Evolutionary conservation across 1,140 invertebrate genomes (phyloP).

Genomic region (Pomphorhynchus laevis): DNA sequence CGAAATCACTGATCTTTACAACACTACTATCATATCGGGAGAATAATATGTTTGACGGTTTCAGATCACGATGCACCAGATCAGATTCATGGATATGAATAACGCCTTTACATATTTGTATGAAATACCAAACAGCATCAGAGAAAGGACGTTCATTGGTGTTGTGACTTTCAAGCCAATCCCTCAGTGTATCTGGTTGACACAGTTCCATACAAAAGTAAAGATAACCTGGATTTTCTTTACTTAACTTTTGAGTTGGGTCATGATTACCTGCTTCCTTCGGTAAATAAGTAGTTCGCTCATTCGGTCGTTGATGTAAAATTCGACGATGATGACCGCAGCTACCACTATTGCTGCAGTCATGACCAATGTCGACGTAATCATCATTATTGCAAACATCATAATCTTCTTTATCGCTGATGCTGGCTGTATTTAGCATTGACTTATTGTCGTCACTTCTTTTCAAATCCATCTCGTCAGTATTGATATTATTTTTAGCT

Average conservation of each 20-base stretch:
- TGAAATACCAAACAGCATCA: slow-evolving; percentile 35
- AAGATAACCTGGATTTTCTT: slow-evolving; percentile 28
- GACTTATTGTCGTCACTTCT: too few species aligned
- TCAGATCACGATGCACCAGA: slow-evolving; percentile 66
- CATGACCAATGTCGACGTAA: too few species aligned
- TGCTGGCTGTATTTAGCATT: too few species aligned
- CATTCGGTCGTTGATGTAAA: too few species aligned
- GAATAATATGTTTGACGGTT: slow-evolving; percentile 85
- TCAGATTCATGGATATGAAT: slow-evolving; percentile 61
- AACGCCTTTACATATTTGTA: slow-evolving; percentile 61
- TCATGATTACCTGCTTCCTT: neutral
- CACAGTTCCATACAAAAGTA: slow-evolving; percentile 94
- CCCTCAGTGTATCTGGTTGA: slow-evolving; percentile 42
- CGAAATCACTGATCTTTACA: slow-evolving; percentile 82
- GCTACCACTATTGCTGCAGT: too few species aligned
- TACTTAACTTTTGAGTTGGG: slow-evolving; percentile 11
- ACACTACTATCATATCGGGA: slow-evolving; percentile 33
- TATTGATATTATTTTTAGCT: too few species aligned
- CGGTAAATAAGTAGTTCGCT: neutral
- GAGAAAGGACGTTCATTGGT: slow-evolving; percentile 17
- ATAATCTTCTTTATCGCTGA: too few species aligned
- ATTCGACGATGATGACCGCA: too few species aligned
- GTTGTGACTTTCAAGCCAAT: slow-evolving; percentile 32
- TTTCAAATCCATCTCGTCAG: too few species aligned
- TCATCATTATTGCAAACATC: too few species aligned